Conservation (phyloP, 2,797 vertebrate genomes). For the Falco biarmicus region DNA sequence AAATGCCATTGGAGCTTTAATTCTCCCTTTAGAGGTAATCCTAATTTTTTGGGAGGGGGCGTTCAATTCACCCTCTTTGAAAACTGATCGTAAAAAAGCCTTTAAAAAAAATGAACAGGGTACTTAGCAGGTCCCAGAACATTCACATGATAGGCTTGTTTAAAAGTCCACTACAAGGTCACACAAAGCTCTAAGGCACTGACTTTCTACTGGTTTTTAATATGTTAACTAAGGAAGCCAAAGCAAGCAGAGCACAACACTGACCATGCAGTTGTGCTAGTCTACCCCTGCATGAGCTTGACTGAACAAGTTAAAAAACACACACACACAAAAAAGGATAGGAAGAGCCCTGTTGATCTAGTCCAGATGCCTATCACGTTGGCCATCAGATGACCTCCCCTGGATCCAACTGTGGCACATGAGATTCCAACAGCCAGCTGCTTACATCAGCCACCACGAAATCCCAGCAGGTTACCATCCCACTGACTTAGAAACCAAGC, state of each 20-base stretch:
- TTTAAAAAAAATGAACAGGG: background rate
- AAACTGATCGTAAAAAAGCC: background rate
- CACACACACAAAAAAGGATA: background rate
- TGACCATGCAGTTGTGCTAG: fast-evolving
- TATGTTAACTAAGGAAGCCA: background rate
- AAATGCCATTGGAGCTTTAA: background rate
- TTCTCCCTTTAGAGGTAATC: background rate
- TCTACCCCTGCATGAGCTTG: background rate
- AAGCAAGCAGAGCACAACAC: background rate
- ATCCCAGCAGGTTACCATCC: background rate
- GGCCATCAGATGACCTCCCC: background rate
- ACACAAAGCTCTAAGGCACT: background rate
- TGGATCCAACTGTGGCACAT: background rate
- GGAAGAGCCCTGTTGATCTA: background rate
- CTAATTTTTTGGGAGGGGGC: background rate
- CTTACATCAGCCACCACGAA: background rate
- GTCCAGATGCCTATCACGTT: background rate
- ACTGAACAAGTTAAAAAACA: background rate
- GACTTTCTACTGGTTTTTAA: background rate
- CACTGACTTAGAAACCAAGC: background rate
- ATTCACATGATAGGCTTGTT: background rate
- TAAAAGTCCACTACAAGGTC: background rate
- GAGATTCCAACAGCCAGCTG: background rate
- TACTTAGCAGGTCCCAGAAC: background rate
- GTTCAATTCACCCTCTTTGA: background rate